Conservation (phyloP, 2,888 invertebrate genomes). For the Crioceris asparagi region DNA sequence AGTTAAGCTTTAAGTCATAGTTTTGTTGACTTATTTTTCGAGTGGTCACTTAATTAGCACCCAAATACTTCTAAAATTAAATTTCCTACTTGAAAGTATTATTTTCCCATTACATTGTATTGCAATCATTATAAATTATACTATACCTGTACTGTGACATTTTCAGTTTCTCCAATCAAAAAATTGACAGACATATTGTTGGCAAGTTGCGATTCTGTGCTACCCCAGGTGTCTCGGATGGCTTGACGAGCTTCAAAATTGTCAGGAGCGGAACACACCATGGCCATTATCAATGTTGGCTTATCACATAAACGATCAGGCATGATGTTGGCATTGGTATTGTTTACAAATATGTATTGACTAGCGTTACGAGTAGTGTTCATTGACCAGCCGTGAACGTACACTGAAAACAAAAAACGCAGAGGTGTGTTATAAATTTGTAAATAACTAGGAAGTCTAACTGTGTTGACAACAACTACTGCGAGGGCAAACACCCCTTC, state of each 20-base stretch:
- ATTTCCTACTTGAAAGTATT: too few species aligned
- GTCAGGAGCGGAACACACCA: conserved; percentile 62
- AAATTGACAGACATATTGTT: conserved; percentile 21
- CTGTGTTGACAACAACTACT: too few species aligned
- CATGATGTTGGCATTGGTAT: conserved; percentile 20
- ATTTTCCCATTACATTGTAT: too few species aligned
- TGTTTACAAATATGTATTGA: conserved; percentile 48
- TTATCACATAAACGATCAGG: conserved; percentile 25
- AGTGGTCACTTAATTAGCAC: background rate
- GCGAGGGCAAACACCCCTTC: too few species aligned
- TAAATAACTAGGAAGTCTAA: too few species aligned
- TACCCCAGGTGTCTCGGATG: conserved; percentile 64
- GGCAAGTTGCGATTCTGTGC: conserved; percentile 23
- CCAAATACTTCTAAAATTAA: background rate
- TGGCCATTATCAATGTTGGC: conserved; percentile 41
- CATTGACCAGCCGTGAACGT: conserved; percentile 58
- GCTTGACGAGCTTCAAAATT: conserved; percentile 56
- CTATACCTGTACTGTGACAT: conserved; percentile 43
- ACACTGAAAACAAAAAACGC: conserved; percentile 21
- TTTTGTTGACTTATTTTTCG: background rate
- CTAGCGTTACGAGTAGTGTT: conserved; percentile 62
- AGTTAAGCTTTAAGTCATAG: too few species aligned
- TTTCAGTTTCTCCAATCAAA: conserved; percentile 46
- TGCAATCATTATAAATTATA: background rate
- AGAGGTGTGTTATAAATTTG: too few species aligned